Percentiles rank a stretch among this genome's conserved stretches.
Evolutionary conservation across 2,113 vertebrate species (phyloP).

Genomic region (Eretmochelys imbricata): DNA sequence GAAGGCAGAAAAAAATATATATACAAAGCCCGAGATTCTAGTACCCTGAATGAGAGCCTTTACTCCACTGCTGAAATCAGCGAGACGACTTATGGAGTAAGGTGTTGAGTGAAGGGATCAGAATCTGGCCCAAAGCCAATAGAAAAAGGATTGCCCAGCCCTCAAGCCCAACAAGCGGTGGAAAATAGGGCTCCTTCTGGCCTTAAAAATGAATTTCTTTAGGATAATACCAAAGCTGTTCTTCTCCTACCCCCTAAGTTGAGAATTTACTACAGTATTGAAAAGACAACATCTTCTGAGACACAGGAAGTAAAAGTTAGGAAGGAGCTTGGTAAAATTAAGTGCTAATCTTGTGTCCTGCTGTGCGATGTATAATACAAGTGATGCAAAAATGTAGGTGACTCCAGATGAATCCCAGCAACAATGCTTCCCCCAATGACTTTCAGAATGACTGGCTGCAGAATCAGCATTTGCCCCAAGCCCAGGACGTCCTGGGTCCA

Average conservation of each 20-base stretch:
- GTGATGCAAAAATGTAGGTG: background rate
- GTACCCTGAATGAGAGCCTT: background rate
- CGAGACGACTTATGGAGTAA: background rate
- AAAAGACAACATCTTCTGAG: background rate
- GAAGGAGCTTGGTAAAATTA: background rate
- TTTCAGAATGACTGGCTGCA: background rate
- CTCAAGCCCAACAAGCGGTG: background rate
- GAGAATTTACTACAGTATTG: background rate
- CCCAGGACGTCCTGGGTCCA: background rate
- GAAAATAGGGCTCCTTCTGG: background rate
- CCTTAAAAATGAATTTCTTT: background rate
- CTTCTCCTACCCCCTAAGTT: background rate
- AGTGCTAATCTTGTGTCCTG: too few relatives aligned
- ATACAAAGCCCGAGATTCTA: background rate
- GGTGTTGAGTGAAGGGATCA: background rate
- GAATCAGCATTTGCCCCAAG: background rate
- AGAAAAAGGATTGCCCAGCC: background rate
- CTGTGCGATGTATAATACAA: too few relatives aligned
- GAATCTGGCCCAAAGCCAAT: background rate
- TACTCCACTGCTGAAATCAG: background rate
- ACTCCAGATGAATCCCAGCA: background rate
- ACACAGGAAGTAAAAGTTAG: background rate
- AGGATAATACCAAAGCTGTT: background rate
- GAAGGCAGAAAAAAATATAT: too few relatives aligned
- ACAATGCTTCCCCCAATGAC: background rate